phyloP scores from a whole-genome alignment of 2,797 vertebrate species.

The Neopelma chrysocephalum region DNA sequence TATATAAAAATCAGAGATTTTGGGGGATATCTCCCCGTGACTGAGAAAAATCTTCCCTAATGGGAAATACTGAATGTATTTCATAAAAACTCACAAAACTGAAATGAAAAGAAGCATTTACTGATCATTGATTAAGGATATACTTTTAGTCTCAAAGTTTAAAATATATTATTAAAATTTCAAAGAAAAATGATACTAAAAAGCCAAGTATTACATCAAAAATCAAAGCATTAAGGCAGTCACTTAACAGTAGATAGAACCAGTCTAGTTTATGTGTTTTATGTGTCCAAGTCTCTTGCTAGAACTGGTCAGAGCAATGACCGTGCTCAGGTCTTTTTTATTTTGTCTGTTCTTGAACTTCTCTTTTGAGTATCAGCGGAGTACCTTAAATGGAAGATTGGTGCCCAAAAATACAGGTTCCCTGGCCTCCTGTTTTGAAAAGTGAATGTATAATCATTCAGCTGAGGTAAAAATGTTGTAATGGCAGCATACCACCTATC shows the following conservation, averaged over 20 bases:
- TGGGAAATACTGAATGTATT: constrained; percentile 2
- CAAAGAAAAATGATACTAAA: background rate
- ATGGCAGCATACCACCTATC: background rate
- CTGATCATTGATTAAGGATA: background rate
- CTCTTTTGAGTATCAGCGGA: background rate
- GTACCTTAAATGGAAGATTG: background rate
- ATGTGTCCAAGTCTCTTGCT: background rate
- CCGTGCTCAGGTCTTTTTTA: background rate
- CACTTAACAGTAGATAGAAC: background rate
- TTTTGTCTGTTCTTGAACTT: background rate
- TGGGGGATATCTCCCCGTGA: constrained; percentile 16
- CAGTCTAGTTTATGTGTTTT: background rate
- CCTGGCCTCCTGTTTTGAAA: background rate
- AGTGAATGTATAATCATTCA: background rate
- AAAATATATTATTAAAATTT: background rate
- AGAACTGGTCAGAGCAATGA: background rate
- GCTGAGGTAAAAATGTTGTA: background rate
- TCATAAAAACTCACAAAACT: background rate
- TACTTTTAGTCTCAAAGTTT: background rate
- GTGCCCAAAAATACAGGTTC: background rate
- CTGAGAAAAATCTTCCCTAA: constrained; percentile 22
- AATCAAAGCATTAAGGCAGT: background rate
- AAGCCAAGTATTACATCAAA: background rate
- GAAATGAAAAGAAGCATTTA: background rate
- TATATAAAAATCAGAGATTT: constrained; percentile 79